These are phyloP conservation scores for Digitonthophagus gazella DNA, from an alignment of 2,888 invertebrate genomes.

Conservation along the genomic window DNA sequence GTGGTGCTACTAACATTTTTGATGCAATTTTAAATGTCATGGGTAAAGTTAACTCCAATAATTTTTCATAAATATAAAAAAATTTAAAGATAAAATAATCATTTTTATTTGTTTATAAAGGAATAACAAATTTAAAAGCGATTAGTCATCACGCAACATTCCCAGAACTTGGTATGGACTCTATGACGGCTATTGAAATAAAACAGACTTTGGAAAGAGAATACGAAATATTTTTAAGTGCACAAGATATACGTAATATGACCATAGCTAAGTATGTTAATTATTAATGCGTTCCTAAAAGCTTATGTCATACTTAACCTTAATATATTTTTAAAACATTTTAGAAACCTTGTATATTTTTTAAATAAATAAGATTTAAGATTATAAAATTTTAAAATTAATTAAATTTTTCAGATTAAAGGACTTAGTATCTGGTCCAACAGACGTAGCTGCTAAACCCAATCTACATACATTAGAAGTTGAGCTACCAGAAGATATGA, in stretches of 20 bases:
- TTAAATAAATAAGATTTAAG: not conserved
- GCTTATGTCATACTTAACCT: not conserved
- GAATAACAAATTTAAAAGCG: constrained; percentile 66
- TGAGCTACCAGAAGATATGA: constrained; percentile 49
- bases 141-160: constrained; percentile 70
- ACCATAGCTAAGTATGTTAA: constrained; percentile 65
- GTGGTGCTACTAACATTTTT: too few relatives aligned
- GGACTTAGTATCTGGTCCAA: constrained; percentile 28
- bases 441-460: not conserved
- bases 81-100: not conserved
- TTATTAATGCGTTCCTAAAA: too few relatives aligned
- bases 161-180: constrained; percentile 94
- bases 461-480: not conserved
- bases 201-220: constrained; percentile 89
- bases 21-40: too few relatives aligned
- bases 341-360: not conserved
- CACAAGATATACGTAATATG: constrained; percentile 79
- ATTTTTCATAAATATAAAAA: too few relatives aligned
- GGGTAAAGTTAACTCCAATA: too few relatives aligned
- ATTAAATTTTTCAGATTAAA: not conserved
- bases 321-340: not conserved
- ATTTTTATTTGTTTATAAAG: constrained; percentile 39
- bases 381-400: not conserved
- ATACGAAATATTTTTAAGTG: constrained; percentile 81
- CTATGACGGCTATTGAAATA: constrained; percentile 95